These are phyloP conservation scores for Microctenopoma steveboyesi DNA, from an alignment of 2,797 vertebrate genomes.

Conservation along the genomic window DNA sequence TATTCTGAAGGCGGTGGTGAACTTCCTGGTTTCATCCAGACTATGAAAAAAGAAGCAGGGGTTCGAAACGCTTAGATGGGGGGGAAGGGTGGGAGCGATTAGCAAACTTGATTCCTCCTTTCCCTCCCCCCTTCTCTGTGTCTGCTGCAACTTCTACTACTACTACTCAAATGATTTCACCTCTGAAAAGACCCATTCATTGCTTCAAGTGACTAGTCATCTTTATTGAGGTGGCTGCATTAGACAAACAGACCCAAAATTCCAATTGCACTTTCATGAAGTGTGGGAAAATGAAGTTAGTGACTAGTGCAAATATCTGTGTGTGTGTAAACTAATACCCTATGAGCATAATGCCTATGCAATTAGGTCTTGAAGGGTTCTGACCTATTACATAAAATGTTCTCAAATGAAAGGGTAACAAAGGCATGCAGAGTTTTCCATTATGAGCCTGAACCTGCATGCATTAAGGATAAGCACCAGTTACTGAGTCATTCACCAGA, in stretches of 20 bases:
- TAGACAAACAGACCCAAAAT: constrained; percentile 45
- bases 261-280: constrained; percentile 54
- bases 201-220: constrained; percentile 53
- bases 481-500: constrained; percentile 23
- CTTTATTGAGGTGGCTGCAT: constrained; percentile 47
- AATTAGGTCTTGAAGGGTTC: background rate
- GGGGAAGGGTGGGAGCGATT: constrained; percentile 76
- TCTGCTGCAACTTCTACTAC: constrained; percentile 44
- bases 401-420: background rate
- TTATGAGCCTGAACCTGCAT: background rate
- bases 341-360: background rate
- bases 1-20: constrained; percentile 43
- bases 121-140: constrained; percentile 16
- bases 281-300: constrained; percentile 12
- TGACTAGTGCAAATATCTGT: constrained; percentile 1
- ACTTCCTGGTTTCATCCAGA: constrained; percentile 15
- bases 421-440: background rate
- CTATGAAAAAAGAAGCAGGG: constrained; percentile 17
- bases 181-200: constrained; percentile 74
- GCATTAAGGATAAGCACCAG: constrained; percentile 3
- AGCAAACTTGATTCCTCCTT: constrained; percentile 38
- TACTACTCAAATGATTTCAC: constrained; percentile 50
- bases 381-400: background rate
- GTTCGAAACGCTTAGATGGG: constrained; percentile 52
- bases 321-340: background rate